These are phyloP conservation scores for Protobothrops mucrosquamatus DNA, from an alignment of 2,113 vertebrate species.

Conservation along the genomic window DNA sequence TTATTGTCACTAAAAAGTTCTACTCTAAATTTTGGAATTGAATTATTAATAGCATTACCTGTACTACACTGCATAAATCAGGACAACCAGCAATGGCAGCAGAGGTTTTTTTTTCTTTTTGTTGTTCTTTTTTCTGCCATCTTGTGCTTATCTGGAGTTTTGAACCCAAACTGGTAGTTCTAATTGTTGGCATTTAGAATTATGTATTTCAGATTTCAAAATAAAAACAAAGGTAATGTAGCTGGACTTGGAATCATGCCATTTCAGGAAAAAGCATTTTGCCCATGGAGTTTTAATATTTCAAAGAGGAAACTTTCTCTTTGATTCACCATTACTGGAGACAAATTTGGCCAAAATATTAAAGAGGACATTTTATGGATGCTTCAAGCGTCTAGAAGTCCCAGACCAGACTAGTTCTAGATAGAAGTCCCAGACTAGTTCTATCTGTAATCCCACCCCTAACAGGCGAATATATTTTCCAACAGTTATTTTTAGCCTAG, in stretches of 20 bases:
- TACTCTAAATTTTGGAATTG: constrained; percentile 6
- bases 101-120: background rate
- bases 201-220: constrained; percentile 28
- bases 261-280: background rate
- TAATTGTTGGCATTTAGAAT: constrained; percentile 25
- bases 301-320: background rate
- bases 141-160: background rate
- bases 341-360: background rate
- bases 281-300: background rate
- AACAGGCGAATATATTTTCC: background rate
- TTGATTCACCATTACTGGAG: background rate
- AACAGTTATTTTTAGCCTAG: background rate
- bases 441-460: background rate
- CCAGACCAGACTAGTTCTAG: background rate
- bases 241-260: background rate
- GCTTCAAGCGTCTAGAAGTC: background rate
- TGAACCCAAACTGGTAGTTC: background rate
- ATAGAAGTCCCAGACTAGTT: background rate
- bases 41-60: background rate
- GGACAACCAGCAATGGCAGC: background rate
- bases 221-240: constrained; percentile 1
- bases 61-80: background rate
- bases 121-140: background rate
- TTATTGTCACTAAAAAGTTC: constrained; percentile 20
- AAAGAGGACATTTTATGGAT: background rate